Evolutionary conservation across 2,797 vertebrate species (phyloP).

Genomic region (Sus cebifrons): DNA sequence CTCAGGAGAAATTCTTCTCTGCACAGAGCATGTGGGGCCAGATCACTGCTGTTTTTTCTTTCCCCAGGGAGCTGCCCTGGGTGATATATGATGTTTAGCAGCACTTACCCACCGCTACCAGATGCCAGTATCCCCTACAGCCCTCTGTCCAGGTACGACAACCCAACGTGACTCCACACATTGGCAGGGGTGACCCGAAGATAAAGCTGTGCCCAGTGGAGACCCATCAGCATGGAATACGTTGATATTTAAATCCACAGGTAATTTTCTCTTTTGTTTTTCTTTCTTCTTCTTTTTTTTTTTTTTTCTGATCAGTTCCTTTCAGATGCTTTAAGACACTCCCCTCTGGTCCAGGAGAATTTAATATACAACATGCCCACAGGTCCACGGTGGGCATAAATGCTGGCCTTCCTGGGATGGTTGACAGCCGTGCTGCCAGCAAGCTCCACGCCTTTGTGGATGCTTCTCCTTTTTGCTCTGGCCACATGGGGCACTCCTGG

Average conservation of each 20-base stretch:
- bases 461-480: neutral
- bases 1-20: neutral
- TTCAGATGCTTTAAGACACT: neutral
- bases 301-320: neutral
- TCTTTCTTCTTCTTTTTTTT: too few relatives aligned
- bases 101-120: rapidly evolving
- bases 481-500: rapidly evolving
- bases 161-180: neutral
- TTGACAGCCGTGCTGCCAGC: too few relatives aligned
- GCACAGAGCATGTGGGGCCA: neutral
- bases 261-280: neutral
- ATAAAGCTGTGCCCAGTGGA: rapidly evolving
- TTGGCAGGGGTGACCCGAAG: neutral
- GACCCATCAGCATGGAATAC: rapidly evolving
- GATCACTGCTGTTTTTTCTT: too few relatives aligned
- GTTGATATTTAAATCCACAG: neutral
- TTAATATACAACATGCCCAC: rapidly evolving
- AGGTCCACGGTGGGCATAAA: neutral
- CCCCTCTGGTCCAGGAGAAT: neutral
- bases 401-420: neutral
- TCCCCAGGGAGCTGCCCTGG: neutral
- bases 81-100: too few relatives aligned
- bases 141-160: neutral
- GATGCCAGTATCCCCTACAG: neutral
- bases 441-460: neutral